These are phyloP conservation scores for Drosophila falleni DNA, from an alignment of 2,888 invertebrate species.

Conservation along the genomic window DNA sequence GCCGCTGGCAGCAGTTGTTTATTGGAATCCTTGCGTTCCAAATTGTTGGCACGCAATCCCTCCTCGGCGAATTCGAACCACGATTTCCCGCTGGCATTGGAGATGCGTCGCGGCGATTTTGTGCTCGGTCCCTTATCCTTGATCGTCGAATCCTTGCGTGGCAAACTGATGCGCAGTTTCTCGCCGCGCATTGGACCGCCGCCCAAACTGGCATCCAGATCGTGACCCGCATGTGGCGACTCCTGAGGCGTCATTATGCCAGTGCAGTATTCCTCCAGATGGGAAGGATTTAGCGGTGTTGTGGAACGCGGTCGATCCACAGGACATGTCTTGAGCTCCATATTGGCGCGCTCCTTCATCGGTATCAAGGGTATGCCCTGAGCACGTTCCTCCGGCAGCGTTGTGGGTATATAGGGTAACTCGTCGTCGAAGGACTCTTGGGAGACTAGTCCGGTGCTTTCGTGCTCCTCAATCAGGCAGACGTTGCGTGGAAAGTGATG, in stretches of 20 bases:
- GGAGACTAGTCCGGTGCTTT: conserved; percentile 91
- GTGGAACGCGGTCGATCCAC: conserved; percentile 91
- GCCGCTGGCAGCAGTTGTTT: conserved; percentile 72
- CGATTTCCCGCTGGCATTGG: conserved; percentile 86
- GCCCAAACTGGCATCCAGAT: conserved; percentile 29
- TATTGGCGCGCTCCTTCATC: conserved; percentile 89
- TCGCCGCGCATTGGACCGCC: conserved; percentile 85
- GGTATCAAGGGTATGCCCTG: conserved; percentile 93
- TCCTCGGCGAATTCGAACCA: conserved; percentile 89
- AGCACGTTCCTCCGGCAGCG: conserved; percentile 93
- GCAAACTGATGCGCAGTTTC: conserved; percentile 90
- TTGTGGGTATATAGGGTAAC: conserved; percentile 95
- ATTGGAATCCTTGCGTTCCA: conserved; percentile 82
- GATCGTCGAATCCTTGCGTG: conserved; percentile 87
- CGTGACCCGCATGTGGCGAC: conserved; percentile 34
- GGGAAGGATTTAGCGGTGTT: conserved; percentile 90
- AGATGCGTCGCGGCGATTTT: conserved; percentile 87
- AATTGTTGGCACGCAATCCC: conserved; percentile 86
- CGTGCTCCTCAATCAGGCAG: conserved; percentile 87
- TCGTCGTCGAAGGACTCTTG: conserved; percentile 95
- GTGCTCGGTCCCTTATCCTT: conserved; percentile 84
- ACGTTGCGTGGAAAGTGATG: conserved; percentile 87
- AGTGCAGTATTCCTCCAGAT: conserved; percentile 90
- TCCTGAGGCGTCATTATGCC: conserved; percentile 83
- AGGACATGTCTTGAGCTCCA: conserved; percentile 89